A percentile compares a stretch with the other conserved stretches of the same genome.
These are phyloP conservation scores for Nephrocerus scutellatus DNA, from an alignment of 2,888 invertebrate species.

Conservation along the genomic window DNA sequence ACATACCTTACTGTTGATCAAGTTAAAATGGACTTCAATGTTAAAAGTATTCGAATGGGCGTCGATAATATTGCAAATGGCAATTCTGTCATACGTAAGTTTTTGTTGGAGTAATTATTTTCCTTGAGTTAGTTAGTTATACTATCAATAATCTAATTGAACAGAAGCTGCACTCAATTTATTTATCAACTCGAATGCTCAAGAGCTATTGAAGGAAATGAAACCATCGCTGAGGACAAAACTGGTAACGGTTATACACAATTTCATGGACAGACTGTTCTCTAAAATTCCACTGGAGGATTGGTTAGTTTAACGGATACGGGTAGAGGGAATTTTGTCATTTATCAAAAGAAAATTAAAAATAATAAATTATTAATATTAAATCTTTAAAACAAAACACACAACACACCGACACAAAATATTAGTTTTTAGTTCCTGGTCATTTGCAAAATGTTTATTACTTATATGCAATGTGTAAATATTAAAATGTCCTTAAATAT, in stretches of 20 bases:
- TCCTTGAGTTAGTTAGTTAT: constrained; percentile 1
- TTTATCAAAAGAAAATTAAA: too few relatives aligned
- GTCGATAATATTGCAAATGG: constrained; percentile 77
- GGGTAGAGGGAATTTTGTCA: too few relatives aligned
- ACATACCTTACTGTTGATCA: constrained; percentile 66
- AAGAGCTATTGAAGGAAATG: constrained; percentile 79
- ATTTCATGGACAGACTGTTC: constrained; percentile 68
- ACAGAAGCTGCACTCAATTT: constrained; percentile 77
- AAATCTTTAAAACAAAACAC: too few relatives aligned
- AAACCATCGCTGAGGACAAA: constrained; percentile 74
- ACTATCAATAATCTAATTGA: constrained; percentile 8
- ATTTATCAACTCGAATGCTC: constrained; percentile 79
- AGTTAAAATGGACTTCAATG: constrained; percentile 79
- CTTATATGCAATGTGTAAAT: too few relatives aligned
- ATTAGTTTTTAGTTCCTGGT: too few relatives aligned
- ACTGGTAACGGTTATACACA: constrained; percentile 65
- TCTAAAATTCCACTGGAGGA: constrained; percentile 70
- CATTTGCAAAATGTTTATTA: too few relatives aligned
- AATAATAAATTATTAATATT: too few relatives aligned
- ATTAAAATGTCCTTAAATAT: too few relatives aligned
- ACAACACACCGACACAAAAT: too few relatives aligned
- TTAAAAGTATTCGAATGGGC: constrained; percentile 75
- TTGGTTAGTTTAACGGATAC: too few relatives aligned
- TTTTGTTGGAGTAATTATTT: not conserved
- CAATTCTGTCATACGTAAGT: constrained; percentile 73